Base-by-base conservation (phyloP, 1,140 invertebrate genomes). In the Calosoma granatense region DNA sequence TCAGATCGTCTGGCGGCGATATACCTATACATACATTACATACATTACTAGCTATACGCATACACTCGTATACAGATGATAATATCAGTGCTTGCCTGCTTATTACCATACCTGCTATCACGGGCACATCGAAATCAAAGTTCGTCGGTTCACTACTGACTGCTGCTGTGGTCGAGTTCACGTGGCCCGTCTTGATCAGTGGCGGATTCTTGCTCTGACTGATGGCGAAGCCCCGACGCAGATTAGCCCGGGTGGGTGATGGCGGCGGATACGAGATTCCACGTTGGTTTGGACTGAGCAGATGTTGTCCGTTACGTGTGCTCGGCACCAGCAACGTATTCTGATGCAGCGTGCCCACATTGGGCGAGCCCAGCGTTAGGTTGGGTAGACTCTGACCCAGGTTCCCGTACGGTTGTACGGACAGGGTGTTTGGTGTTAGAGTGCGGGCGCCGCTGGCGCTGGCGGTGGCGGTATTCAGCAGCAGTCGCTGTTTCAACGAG, bases 241-340 rank as follows among this genome's bases (percentile, higher is more conserved):
- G 70, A 52, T 83, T 82, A 17, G 82, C 80, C 65, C 83, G 76
- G 43, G 84, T 83, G 43, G 86, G 86, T 39, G 84, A 87, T 23
- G 85, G 86, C 21, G 86, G 86, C 57, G 86, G 86, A 70, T 88
- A 88, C 17, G 84, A 86, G 61, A 86, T 82, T 58, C 85, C 86
- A 67, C 81, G 69, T 59, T 79, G 77, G 58, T 73, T 76, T 36
- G 76, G 76, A 63, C 76, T 78, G 62, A 78, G 64, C 57, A 78
- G 65, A 62, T 76, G 70, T 57, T 71, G 71, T 54, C 72, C 72
- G 62, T 72, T 75, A 60, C 72, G 76, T 23, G 70, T 69, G 56
- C 72, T 71, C 22, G 77, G 76, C 62, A 79, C 77, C 54, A 74
- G 71, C 41, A 78, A 65, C 47, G 75, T 78, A 65, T 78, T 76